Evolutionary conservation across 2,888 invertebrate species (phyloP).

Genomic region (Himalopsyche japonica): DNA sequence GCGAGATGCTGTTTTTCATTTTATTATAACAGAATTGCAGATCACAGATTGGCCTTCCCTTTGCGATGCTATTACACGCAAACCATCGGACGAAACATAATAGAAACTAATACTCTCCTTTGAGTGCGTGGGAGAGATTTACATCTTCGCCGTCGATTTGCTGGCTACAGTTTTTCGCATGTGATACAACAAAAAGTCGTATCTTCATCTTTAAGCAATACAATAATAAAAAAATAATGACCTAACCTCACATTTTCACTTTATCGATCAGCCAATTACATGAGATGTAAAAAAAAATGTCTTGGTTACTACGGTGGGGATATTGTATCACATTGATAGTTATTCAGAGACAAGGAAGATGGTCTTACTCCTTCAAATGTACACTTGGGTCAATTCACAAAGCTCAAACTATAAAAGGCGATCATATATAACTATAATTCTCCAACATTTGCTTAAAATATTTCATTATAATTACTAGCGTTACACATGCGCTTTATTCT

Average conservation of each 20-base stretch:
- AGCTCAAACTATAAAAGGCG: too few species aligned
- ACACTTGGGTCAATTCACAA: too few species aligned
- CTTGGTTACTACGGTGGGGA: too few species aligned
- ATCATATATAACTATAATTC: too few species aligned
- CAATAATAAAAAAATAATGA: not conserved
- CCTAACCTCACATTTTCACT: not conserved
- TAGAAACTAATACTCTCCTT: not conserved
- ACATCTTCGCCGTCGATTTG: not conserved
- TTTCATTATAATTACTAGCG: too few species aligned
- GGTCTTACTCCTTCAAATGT: too few species aligned
- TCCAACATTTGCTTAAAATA: too few species aligned
- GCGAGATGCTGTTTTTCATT: slow-evolving; percentile 54
- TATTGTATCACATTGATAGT: too few species aligned
- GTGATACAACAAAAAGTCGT: not conserved
- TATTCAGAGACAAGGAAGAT: too few species aligned
- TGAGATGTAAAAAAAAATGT: too few species aligned
- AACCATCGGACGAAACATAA: not conserved
- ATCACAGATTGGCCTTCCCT: slow-evolving; percentile 44
- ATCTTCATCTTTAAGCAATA: not conserved
- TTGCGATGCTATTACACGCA: not conserved
- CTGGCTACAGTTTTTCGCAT: not conserved
- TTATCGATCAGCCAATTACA: too few species aligned
- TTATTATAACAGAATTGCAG: slow-evolving; percentile 62
- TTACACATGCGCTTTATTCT: too few species aligned
- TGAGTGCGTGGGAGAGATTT: not conserved